These are phyloP conservation scores for Rafetus swinhoei DNA, from an alignment of 2,113 vertebrate species.

Conservation along the genomic window DNA sequence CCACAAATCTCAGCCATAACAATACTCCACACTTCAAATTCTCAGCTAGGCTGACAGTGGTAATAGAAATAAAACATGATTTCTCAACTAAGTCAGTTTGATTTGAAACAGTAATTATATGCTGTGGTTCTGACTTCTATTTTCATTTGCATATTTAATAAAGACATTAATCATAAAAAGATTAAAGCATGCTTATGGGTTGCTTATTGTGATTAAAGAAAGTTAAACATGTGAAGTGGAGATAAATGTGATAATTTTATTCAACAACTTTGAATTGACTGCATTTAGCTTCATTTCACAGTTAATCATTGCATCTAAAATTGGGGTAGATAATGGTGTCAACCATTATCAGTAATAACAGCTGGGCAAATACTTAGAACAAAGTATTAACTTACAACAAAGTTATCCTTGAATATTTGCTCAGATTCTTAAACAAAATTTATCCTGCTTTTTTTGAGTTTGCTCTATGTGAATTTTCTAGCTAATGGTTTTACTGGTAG, in stretches of 20 bases:
- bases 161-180: conserved; percentile 53
- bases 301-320: neutral
- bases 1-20: conserved; percentile 40
- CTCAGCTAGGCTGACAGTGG: conserved; percentile 42
- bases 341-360: neutral
- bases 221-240: neutral
- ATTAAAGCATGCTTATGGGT: neutral
- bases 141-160: conserved; percentile 47
- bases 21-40: conserved; percentile 8
- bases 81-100: conserved; percentile 38
- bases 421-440: neutral
- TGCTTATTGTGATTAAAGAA: conserved; percentile 17
- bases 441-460: neutral
- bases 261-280: neutral
- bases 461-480: neutral
- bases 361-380: fast-evolving
- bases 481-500: neutral
- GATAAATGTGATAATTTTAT: neutral
- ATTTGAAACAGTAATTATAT: conserved; percentile 50
- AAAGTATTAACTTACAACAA: neutral
- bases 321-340: neutral
- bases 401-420: neutral
- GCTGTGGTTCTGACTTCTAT: neutral
- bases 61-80: conserved; percentile 18
- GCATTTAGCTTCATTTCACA: neutral